Evolutionary conservation across 2,888 invertebrate species (phyloP).

Genomic region (Andrena haemorrhoa): DNA sequence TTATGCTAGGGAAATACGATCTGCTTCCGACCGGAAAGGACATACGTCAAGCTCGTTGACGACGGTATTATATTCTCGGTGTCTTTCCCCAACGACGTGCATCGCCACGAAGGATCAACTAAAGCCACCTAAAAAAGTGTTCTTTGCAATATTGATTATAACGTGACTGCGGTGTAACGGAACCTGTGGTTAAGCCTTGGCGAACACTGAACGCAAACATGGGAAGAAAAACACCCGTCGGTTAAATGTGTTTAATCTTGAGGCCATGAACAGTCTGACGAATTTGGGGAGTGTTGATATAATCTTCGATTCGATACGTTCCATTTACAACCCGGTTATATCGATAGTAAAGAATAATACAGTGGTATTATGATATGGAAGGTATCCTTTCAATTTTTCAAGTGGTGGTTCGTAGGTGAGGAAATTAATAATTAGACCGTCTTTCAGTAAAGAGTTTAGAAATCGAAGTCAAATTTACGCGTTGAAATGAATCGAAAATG

Average conservation of each 20-base stretch:
- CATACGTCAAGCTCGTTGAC: conserved; percentile 72
- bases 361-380: background rate
- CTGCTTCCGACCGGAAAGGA: conserved; percentile 70
- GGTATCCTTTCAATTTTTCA: background rate
- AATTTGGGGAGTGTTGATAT: background rate
- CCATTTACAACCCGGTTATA: background rate
- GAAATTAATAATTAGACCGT: background rate
- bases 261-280: too few species aligned
- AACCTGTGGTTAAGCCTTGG: background rate
- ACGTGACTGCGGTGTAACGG: conserved; percentile 57
- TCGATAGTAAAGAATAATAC: background rate
- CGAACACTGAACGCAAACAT: background rate
- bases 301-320: background rate
- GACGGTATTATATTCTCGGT: conserved; percentile 74
- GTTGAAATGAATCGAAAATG: background rate
- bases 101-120: conserved; percentile 33
- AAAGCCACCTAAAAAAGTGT: conserved; percentile 26
- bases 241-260: background rate
- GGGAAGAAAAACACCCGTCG: background rate
- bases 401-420: background rate
- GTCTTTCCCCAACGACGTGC: conserved; percentile 22
- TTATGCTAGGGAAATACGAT: conserved; percentile 75
- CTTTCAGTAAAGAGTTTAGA: background rate
- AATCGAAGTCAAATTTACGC: background rate
- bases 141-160: conserved; percentile 71